These are phyloP conservation scores for Oligia latruncula DNA, from an alignment of 2,888 invertebrate genomes.

Conservation along the genomic window DNA sequence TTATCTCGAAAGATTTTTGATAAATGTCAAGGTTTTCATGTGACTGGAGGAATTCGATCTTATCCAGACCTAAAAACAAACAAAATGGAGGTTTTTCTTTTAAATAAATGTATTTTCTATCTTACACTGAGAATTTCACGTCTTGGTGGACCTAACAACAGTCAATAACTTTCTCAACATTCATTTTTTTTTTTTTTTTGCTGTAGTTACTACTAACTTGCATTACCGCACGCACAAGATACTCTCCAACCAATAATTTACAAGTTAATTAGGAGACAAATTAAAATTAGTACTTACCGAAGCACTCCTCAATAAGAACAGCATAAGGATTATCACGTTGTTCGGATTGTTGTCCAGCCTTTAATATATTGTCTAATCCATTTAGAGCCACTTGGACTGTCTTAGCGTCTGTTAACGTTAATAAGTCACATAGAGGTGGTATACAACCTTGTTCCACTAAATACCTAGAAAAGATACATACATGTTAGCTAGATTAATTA, in stretches of 20 bases:
- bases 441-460: conserved; percentile 95
- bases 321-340: conserved; percentile 96
- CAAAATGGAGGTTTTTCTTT: conserved; percentile 6
- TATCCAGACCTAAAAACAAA: conserved; percentile 95
- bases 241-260: neutral
- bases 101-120: neutral
- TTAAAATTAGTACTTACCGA: conserved; percentile 90
- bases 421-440: conserved; percentile 97
- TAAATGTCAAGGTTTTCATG: conserved; percentile 99
- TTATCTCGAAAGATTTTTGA: conserved; percentile 98
- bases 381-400: conserved; percentile 98
- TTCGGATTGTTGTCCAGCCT: conserved; percentile 96
- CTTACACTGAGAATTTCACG: neutral
- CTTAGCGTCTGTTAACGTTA: conserved; percentile 97
- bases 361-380: conserved; percentile 98
- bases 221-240: neutral
- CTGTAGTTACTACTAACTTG: neutral
- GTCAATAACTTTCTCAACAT: neutral
- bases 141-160: neutral
- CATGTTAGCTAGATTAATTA: neutral
- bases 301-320: conserved; percentile 97
- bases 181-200: too few relatives aligned
- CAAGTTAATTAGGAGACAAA: neutral
- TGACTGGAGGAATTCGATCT: conserved; percentile 99
- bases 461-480: conserved; percentile 84